phyloP scores from a whole-genome alignment of 2,888 invertebrate species.

The Ceriagrion tenellum region DNA sequence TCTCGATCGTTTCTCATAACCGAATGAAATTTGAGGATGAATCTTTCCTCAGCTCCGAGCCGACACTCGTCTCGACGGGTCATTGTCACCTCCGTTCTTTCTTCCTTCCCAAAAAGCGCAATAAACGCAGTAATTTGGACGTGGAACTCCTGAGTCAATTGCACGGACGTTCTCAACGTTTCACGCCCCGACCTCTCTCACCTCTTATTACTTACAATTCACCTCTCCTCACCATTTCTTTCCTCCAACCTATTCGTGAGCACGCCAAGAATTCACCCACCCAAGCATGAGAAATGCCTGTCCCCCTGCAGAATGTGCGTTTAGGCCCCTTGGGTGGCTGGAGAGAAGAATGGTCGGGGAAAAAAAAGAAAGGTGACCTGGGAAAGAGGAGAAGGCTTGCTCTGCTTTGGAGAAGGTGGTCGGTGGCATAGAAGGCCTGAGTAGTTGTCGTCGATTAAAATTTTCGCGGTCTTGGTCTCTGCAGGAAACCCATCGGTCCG shows the following conservation, averaged over 20 bases:
- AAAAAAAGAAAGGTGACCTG: too few species aligned
- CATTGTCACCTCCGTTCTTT: too few species aligned
- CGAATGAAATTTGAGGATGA: too few species aligned
- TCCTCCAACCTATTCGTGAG: background rate
- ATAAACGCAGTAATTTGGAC: too few species aligned
- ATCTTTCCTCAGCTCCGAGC: too few species aligned
- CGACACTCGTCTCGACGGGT: too few species aligned
- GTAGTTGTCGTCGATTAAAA: constrained; percentile 59
- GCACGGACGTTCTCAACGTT: too few species aligned
- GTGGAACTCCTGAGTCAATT: too few species aligned
- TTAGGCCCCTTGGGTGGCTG: too few species aligned
- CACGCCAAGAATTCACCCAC: background rate
- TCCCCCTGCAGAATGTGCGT: too few species aligned
- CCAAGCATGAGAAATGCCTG: background rate
- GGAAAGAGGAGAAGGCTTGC: background rate
- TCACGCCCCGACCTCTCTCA: background rate
- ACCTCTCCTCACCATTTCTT: background rate
- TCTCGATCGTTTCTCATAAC: too few species aligned
- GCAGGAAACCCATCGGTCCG: background rate
- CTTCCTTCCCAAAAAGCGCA: too few species aligned
- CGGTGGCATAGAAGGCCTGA: background rate
- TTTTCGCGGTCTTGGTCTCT: constrained; percentile 34
- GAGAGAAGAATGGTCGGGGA: background rate
- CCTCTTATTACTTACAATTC: background rate
- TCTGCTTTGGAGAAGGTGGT: background rate